Base-by-base conservation (phyloP, 2,797 vertebrate genomes). In the Taeniopygia guttata region DNA sequence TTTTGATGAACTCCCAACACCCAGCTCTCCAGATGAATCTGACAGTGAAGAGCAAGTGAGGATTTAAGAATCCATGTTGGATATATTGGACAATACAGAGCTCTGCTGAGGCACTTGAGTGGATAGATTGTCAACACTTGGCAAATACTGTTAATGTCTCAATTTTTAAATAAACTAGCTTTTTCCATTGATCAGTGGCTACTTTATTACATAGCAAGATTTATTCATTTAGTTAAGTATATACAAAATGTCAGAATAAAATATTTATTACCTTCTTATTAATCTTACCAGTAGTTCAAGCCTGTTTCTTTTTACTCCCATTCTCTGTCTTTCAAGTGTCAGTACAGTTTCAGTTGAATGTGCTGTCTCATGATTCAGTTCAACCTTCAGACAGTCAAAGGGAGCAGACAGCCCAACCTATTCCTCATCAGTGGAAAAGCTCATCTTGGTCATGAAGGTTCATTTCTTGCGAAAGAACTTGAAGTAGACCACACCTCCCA, bases 401-500 rank as follows among this genome's bases (percentile, higher is more conserved):
- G 80, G 63, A 87, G 55, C 54, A 89, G 82, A 36, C 2, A 62
- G 54, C 45, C 45, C 76, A 10, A 52, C 58, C 26, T 3, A 1
- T 42, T 91, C 94, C 87, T 93, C 86, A 40, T 1, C 30, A n/a
- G 26, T 14, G 52, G 74, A 62, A 79, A 89, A 94, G 72, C 21
- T 82, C 55, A 49, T 68, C 55, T 92, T 25, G 4, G 12, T 59
- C 13, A 34, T 17, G 19, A 69, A 89, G 75, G 48, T 72, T 98
- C 96, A 98, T 30, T 40, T 93, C 70, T 96, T 95, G n/a, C 96
- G 97, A 87, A 99, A 99, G 98, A 99, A 99, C 96, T 99, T 99
- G 84, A 99, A 98, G 97, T 99, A 99, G 73, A 99, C 94, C 79
- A 99, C 97, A 10, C 98, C 99, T n/a, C 97, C 99, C 64, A 99